phyloP scores from a whole-genome alignment of 2,888 invertebrate species.

The Sphinx pinastri region DNA sequence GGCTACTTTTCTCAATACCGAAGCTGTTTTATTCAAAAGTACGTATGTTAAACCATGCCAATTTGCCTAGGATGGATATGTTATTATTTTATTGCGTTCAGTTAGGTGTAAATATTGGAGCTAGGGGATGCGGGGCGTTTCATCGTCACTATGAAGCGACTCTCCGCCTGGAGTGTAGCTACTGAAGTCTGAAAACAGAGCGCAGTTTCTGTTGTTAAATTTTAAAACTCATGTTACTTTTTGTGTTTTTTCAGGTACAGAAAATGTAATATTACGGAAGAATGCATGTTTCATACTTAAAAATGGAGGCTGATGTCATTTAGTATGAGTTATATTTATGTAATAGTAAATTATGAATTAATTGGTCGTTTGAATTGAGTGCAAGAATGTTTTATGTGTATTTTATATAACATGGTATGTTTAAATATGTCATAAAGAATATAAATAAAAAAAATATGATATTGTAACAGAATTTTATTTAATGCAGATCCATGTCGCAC shows the following conservation, averaged over 20 bases:
- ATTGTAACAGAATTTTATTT: constrained; percentile 84
- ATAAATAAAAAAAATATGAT: constrained; percentile 50
- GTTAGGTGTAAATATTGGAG: neutral
- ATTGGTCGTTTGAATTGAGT: neutral
- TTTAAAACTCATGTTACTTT: too few relatives aligned
- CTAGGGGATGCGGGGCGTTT: neutral
- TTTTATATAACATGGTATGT: too few relatives aligned
- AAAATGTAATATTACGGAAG: too few relatives aligned
- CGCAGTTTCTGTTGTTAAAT: too few relatives aligned
- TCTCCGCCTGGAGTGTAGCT: too few relatives aligned
- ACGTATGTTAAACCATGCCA: constrained; percentile 31
- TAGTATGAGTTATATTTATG: neutral
- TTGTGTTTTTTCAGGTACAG: too few relatives aligned
- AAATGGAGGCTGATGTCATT: neutral
- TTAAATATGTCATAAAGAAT: neutral
- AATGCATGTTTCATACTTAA: too few relatives aligned
- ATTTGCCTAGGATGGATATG: constrained; percentile 35
- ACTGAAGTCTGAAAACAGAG: too few relatives aligned
- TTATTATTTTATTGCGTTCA: constrained; percentile 39
- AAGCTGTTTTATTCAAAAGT: constrained; percentile 49
- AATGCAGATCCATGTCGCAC: constrained; percentile 81
- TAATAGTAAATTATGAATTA: neutral
- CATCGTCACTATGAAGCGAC: too few relatives aligned
- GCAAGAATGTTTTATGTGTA: neutral
- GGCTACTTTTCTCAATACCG: constrained; percentile 73